phyloP scores from a whole-genome alignment of 2,797 vertebrate species.

The Poliocrania exsul region DNA sequence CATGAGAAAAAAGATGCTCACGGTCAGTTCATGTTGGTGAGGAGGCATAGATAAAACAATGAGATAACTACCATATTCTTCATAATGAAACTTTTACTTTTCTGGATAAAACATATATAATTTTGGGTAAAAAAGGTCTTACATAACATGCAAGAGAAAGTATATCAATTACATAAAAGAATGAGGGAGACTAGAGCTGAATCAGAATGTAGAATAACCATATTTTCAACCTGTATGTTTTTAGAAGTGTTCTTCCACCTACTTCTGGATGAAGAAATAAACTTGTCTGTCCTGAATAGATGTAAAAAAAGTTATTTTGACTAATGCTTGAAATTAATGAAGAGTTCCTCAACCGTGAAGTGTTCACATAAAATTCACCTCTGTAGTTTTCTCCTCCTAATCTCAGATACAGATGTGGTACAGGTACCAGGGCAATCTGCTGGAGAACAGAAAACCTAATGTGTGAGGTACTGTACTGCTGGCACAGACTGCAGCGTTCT shows the following conservation, averaged over 20 bases:
- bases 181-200: background rate
- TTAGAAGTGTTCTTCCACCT: background rate
- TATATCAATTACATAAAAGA: background rate
- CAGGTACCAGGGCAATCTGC: background rate
- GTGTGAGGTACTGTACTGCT: background rate
- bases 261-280: background rate
- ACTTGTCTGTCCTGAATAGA: background rate
- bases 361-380: background rate
- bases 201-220: background rate
- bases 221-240: background rate
- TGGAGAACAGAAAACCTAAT: background rate
- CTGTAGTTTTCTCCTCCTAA: background rate
- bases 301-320: background rate
- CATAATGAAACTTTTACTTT: background rate
- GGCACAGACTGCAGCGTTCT: background rate
- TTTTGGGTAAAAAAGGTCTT: fast-evolving
- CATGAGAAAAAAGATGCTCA: background rate
- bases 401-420: background rate
- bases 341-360: background rate
- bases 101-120: background rate
- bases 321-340: background rate
- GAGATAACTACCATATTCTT: background rate
- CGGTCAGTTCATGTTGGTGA: background rate
- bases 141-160: background rate
- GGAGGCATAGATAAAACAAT: background rate